Evolutionary conservation across 2,797 vertebrate genomes (phyloP).

Genomic region (Sylvia borin): DNA sequence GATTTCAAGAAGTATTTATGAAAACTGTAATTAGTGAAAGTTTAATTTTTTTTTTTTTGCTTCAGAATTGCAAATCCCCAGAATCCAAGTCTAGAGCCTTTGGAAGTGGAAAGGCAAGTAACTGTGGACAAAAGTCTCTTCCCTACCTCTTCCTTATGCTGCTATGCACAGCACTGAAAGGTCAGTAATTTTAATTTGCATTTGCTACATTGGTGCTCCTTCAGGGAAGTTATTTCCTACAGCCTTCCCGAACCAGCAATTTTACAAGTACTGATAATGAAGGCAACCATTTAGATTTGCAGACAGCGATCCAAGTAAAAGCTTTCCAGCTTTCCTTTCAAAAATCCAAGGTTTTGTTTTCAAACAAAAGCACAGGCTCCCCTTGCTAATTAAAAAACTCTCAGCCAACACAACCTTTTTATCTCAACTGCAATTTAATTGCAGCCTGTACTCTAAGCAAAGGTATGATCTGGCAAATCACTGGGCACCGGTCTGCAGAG

Average conservation of each 20-base stretch:
- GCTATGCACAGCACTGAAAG: not conserved
- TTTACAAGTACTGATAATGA: constrained; percentile 1
- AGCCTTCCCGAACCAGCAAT: constrained; percentile 18
- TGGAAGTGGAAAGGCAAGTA: not conserved
- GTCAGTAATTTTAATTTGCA: constrained; percentile 10
- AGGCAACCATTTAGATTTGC: not conserved
- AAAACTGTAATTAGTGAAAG: not conserved
- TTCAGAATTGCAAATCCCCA: not conserved
- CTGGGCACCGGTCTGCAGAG: not conserved
- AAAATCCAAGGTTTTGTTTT: not conserved
- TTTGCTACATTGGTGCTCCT: not conserved
- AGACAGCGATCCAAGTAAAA: not conserved
- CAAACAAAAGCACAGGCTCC: not conserved
- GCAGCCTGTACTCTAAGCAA: not conserved
- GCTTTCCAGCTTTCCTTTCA: not conserved
- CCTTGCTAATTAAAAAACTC: not conserved
- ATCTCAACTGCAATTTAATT: not conserved
- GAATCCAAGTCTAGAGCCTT: not conserved
- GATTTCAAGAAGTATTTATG: not conserved
- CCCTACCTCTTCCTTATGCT: not conserved
- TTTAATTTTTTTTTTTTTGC: not conserved
- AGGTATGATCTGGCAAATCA: not conserved
- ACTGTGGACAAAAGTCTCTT: rapidly evolving
- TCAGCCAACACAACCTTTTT: not conserved
- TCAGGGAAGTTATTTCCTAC: not conserved